Percentiles rank a stretch among this genome's conserved stretches.
Evolutionary conservation across 2,113 vertebrate genomes (phyloP).

Genomic region (Phainopepla nitens): DNA sequence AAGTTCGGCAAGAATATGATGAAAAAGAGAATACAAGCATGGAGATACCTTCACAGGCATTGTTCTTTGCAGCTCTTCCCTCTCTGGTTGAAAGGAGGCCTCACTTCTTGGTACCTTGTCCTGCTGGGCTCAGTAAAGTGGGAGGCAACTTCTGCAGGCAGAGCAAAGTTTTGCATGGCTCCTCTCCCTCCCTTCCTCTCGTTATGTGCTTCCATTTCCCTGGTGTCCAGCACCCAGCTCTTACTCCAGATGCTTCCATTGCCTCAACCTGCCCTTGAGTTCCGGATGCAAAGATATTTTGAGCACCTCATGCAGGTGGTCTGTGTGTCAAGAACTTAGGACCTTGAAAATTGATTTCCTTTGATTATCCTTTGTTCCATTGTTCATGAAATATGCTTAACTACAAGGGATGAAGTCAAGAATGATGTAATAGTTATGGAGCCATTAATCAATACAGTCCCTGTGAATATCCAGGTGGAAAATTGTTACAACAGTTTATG

Average conservation of each 20-base stretch:
- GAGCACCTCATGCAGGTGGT: neutral
- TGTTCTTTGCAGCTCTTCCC: neutral
- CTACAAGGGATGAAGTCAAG: neutral
- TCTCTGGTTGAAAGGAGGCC: neutral
- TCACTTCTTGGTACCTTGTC: neutral
- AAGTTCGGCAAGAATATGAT: neutral
- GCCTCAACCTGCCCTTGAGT: neutral
- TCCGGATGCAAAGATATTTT: neutral
- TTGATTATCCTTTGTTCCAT: neutral
- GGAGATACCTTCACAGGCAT: neutral
- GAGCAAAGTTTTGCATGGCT: neutral
- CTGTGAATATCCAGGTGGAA: conserved; percentile 45
- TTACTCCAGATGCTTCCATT: neutral
- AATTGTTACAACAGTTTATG: conserved; percentile 1
- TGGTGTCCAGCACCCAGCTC: neutral
- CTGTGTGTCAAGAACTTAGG: neutral
- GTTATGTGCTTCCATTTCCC: neutral
- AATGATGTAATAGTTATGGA: conserved; percentile 30
- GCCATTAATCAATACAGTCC: conserved; percentile 9
- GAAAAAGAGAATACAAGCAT: neutral
- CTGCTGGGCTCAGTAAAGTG: neutral
- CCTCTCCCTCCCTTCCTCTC: neutral
- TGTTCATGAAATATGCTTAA: neutral
- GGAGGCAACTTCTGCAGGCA: neutral
- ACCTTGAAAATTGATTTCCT: neutral